These are phyloP conservation scores for Brachionus plicatilis DNA, from an alignment of 1,140 invertebrate species.

Conservation along the genomic window DNA sequence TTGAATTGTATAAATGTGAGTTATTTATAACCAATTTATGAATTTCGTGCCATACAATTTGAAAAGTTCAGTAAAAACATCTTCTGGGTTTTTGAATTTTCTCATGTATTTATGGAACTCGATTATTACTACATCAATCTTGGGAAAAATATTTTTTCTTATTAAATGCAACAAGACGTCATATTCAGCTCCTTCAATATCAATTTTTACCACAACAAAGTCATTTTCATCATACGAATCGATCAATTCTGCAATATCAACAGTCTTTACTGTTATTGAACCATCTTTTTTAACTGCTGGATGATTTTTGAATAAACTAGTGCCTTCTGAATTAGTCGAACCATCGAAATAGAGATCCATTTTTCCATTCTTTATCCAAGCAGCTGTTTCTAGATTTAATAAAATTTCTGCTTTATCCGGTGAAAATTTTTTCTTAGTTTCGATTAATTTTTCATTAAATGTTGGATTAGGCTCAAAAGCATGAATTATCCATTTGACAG, in stretches of 20 bases:
- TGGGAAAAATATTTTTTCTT: not conserved
- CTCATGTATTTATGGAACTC: not conserved
- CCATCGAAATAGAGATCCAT: not conserved
- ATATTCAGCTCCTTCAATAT: conserved; percentile 14
- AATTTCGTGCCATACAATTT: not conserved
- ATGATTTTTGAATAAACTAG: not conserved
- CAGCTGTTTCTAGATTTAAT: not conserved
- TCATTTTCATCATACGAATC: not conserved
- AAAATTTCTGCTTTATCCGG: not conserved
- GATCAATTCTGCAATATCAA: not conserved
- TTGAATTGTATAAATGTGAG: not conserved
- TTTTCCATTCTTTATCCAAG: not conserved
- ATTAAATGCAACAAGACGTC: not conserved
- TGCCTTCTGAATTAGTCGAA: not conserved
- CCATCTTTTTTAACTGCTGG: not conserved
- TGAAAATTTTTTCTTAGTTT: not conserved
- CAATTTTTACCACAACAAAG: not conserved
- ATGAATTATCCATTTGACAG: not conserved
- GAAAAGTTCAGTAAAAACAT: not conserved
- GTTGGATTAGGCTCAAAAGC: not conserved
- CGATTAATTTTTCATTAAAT: not conserved
- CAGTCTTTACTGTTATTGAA: not conserved
- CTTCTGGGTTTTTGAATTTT: not conserved
- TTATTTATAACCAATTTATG: not conserved
- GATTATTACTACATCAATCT: not conserved